Conservation (phyloP, 2,113 vertebrate species). For the Scalopus aquaticus region DNA sequence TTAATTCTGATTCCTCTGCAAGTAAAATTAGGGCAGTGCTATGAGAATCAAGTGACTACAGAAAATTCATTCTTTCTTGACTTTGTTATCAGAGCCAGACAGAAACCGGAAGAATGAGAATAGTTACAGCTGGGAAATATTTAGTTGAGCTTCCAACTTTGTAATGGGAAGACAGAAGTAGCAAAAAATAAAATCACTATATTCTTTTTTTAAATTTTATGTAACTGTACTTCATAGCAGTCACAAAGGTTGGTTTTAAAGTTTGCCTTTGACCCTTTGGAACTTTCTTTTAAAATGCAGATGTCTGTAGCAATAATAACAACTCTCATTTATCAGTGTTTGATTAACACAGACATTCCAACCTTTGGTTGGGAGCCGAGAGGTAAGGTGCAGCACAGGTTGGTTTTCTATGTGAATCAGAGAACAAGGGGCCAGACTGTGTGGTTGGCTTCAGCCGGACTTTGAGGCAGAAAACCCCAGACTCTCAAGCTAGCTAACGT, state of each 20-base stretch:
- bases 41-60: background rate
- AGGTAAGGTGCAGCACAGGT: background rate
- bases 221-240: background rate
- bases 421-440: background rate
- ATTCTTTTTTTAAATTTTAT: background rate
- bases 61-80: background rate
- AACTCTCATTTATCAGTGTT: background rate
- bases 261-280: background rate
- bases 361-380: background rate
- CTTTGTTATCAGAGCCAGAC: slow-evolving; percentile 27
- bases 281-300: background rate
- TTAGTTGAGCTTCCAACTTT: background rate
- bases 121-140: background rate
- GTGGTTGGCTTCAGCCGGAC: background rate
- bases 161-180: background rate
- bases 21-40: background rate
- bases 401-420: background rate
- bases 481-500: background rate
- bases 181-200: background rate
- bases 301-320: background rate
- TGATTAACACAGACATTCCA: background rate
- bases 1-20: background rate
- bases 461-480: background rate
- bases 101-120: background rate
- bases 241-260: background rate